Percentiles rank a stretch among this genome's conserved stretches.
phyloP scores from a whole-genome alignment of 2,113 vertebrate species.

The Talpa occidentalis region DNA sequence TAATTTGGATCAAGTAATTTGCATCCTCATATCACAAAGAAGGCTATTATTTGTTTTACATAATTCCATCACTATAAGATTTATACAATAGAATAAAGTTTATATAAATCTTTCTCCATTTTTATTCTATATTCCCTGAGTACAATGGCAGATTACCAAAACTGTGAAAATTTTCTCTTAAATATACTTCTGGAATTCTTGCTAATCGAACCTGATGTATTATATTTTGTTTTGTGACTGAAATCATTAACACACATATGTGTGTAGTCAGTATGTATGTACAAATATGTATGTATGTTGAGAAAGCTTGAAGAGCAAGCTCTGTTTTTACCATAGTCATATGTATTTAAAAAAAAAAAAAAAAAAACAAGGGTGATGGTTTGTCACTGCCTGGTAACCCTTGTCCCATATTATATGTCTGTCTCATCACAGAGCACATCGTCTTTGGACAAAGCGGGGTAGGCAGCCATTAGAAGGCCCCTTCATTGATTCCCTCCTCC shows the following conservation, averaged over 20 bases:
- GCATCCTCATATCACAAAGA: background rate
- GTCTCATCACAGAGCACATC: background rate
- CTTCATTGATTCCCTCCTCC: background rate
- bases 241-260: background rate
- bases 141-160: background rate
- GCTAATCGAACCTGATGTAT: background rate
- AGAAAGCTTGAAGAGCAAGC: background rate
- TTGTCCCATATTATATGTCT: background rate
- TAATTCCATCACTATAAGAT: background rate
- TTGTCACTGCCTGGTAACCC: background rate
- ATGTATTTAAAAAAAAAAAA: constrained; percentile 8
- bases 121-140: background rate
- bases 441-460: background rate
- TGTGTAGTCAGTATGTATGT: too few species aligned
- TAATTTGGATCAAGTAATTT: constrained; percentile 40
- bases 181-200: constrained; percentile 27
- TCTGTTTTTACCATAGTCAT: background rate
- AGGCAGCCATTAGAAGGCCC: background rate
- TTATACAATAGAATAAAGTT: constrained; percentile 26
- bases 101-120: background rate
- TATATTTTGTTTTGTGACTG: background rate
- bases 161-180: constrained; percentile 11
- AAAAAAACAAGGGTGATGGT: background rate
- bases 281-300: too few species aligned
- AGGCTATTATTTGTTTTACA: background rate